Conservation (phyloP, 30 jellyfish, hydroid and myxozoan species). For the Aurelia coerulea region DNA sequence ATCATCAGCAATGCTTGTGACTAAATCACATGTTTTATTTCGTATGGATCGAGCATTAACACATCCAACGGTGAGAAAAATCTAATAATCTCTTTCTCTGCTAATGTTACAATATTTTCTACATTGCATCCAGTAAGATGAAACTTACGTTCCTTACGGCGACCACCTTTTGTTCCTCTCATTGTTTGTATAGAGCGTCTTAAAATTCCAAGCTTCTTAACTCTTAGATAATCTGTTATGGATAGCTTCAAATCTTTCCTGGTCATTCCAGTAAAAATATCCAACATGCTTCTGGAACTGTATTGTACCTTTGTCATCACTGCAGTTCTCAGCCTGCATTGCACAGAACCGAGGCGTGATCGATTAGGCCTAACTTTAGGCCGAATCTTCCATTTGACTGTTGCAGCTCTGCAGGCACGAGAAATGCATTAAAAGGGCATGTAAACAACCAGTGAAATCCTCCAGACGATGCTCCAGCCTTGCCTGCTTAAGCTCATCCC, state of each 20-base stretch:
- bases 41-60: conserved; percentile 29
- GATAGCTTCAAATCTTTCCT: conserved; percentile 5
- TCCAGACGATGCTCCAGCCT: too few species aligned
- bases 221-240: background rate
- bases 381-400: too few species aligned
- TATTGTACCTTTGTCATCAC: too few species aligned
- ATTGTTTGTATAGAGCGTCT: background rate
- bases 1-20: conserved; percentile 23
- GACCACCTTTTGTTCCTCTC: too few species aligned
- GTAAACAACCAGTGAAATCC: too few species aligned
- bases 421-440: too few species aligned
- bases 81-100: background rate
- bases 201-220: background rate
- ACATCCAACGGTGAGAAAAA: conserved; percentile 1
- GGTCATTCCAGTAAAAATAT: background rate
- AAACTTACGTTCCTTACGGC: background rate
- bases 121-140: conserved; percentile 15
- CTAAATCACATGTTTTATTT: conserved; percentile 13
- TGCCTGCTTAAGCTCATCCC: too few species aligned
- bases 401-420: too few species aligned
- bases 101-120: background rate
- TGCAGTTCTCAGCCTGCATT: too few species aligned
- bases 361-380: too few species aligned
- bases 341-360: too few species aligned
- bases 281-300: too few species aligned